These are phyloP conservation scores for Sycophaga agraensis DNA, from an alignment of 1,140 invertebrate species.

Conservation along the genomic window DNA sequence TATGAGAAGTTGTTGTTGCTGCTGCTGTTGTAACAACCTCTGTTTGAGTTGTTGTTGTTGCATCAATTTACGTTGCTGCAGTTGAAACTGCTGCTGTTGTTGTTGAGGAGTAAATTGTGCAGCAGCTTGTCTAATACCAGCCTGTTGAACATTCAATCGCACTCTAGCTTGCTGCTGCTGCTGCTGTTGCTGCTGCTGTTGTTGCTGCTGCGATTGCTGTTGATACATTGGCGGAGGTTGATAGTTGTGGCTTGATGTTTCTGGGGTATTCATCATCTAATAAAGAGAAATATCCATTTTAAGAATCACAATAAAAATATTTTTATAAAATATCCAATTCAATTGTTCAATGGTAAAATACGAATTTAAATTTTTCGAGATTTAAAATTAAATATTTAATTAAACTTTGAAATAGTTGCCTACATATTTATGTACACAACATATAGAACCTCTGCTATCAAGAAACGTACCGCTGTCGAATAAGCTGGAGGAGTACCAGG, in stretches of 20 bases:
- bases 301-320: no score
- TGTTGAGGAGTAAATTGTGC: constrained; percentile 49
- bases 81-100: constrained; percentile 50
- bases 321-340: no score
- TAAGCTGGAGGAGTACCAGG: constrained; percentile 67
- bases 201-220: constrained; percentile 39
- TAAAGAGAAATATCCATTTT: constrained; percentile 9
- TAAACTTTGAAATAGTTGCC: neutral
- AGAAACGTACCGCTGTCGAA: constrained; percentile 63
- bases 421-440: no score
- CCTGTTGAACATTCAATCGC: constrained; percentile 47
- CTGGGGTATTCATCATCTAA: constrained; percentile 50
- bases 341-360: no score
- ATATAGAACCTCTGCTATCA: constrained; percentile 10
- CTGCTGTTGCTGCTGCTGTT: constrained; percentile 43
- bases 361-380: no score
- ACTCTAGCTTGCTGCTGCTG: constrained; percentile 48
- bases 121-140: constrained; percentile 42
- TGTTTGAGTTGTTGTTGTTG: constrained; percentile 61
- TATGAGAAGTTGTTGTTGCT: constrained; percentile 71
- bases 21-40: constrained; percentile 67
- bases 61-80: constrained; percentile 45
- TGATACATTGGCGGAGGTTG: constrained; percentile 59
- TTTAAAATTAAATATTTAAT: neutral
- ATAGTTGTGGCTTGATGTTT: constrained; percentile 53